A percentile compares a stretch with the other conserved stretches of the same genome.
These are phyloP conservation scores for Spodoptera picta DNA, from an alignment of 2,888 invertebrate species.

Conservation along the genomic window DNA sequence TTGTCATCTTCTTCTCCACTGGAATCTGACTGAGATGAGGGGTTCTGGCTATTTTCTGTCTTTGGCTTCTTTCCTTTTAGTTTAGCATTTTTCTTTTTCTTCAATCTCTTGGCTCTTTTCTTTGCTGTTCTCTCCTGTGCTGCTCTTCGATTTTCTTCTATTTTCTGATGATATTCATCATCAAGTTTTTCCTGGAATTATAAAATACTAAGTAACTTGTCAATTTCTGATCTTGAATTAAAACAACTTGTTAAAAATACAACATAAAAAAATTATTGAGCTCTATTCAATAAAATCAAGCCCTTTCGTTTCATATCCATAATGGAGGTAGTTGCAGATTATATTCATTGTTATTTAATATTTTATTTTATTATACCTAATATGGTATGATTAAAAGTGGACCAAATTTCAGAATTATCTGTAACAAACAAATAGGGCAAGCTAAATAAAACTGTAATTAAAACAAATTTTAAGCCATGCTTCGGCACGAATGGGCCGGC, in stretches of 20 bases:
- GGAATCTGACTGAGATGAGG: slow-evolving; percentile 74
- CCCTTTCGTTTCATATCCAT: no score
- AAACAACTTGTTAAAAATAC: no score
- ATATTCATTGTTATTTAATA: no score
- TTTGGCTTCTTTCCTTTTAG: slow-evolving; percentile 81
- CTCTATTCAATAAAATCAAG: no score
- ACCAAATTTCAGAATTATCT: background rate
- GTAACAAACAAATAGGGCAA: background rate
- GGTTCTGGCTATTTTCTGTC: slow-evolving; percentile 61
- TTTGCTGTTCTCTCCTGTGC: slow-evolving; percentile 96
- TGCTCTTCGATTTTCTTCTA: slow-evolving; percentile 92
- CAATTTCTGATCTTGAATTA: no score
- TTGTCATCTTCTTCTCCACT: slow-evolving; percentile 63
- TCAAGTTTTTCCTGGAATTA: slow-evolving; percentile 93
- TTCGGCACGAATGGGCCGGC: no score
- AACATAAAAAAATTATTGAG: no score
- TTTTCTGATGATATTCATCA: slow-evolving; percentile 93
- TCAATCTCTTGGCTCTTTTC: slow-evolving; percentile 95
- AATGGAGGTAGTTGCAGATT: no score
- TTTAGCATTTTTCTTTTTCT: slow-evolving; percentile 90
- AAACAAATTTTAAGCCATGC: no score
- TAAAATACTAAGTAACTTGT: no score
- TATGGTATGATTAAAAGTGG: background rate
- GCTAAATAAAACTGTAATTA: no score
- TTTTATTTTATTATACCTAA: background rate